Evolutionary conservation across 2,797 vertebrate genomes (phyloP), one percentile per base, ranked within the genome.

Genomic region (Ptychobarbus kaznakovi): DNA sequence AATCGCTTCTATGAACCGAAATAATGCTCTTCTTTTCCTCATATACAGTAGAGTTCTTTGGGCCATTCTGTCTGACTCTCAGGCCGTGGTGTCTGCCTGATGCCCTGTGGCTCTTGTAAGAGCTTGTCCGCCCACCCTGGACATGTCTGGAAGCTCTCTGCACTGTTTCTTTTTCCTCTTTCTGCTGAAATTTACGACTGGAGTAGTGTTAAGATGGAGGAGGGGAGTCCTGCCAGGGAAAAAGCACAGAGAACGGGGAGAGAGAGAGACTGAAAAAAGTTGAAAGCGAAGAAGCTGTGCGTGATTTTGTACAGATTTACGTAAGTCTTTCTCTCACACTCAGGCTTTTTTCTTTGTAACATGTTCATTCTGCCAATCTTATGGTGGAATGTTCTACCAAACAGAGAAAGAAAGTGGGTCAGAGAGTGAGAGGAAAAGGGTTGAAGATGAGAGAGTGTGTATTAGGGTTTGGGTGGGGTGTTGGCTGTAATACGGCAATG

Each of bases 351-450:
- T 35, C 15, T 65, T 18, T 25, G 32, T 44, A 32, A 53, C 69
- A 1, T 84, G 91, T 89, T 86, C 38, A 49, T 40, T 88, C 56
- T 81, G 87, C 88, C 90, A 88, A 75, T 84, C 51, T 42, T 32
- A 42, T 15, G 22, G 32, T 28, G 22, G 32, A 76, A 66, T 76
- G 10, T 51, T 84, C 40, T 88, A 79, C 84, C 87, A 89, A 88
- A 81, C 66, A 88, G 84, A 86, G 44, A 80, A 85, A 88, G 84
- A 90, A 89, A 86, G 35, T 81, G 69, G 75, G 58, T 80, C 75
- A 77, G 74, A 13, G 38, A 85, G 46, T 65, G 72, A 80, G 53
- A 56, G 63, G 42, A 44, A 68, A 49, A 15, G 44, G 49, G 44
- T n/a, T 81, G 72, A 40, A 68, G 51, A 65, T 80, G 63, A 32